Conservation (phyloP, 2,113 vertebrate species). For the Pelusios castaneus region DNA sequence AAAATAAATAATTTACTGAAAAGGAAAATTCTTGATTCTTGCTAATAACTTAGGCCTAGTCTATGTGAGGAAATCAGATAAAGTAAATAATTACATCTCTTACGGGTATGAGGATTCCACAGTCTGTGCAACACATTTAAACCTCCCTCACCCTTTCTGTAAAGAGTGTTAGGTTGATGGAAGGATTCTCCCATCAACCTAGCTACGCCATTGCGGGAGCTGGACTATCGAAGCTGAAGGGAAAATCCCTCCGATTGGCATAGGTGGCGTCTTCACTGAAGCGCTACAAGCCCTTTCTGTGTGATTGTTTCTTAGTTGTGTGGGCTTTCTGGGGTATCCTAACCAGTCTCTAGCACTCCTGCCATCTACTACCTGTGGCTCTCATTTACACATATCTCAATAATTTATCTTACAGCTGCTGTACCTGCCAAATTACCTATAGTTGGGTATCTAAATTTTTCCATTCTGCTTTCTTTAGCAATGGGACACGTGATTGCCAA, state of each 20-base stretch:
- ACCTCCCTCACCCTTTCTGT: neutral
- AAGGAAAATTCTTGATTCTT: neutral
- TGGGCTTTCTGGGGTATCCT: neutral
- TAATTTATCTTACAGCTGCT: neutral
- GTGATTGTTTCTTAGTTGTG: neutral
- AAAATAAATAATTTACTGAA: neutral
- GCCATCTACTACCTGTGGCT: neutral
- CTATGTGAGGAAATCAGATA: neutral
- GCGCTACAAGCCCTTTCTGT: neutral
- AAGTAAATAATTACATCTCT: neutral
- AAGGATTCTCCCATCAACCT: neutral
- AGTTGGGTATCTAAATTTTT: neutral
- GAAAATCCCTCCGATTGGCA: no score
- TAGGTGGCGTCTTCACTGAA: neutral
- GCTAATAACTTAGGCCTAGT: neutral
- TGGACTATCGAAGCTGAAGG: no score
- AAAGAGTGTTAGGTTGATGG: neutral
- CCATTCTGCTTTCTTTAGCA: slow-evolving; percentile 66
- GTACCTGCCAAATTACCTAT: neutral
- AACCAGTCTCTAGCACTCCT: neutral
- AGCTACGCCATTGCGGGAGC: neutral
- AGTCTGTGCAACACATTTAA: neutral
- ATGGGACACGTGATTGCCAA: slow-evolving; percentile 92
- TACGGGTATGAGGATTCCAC: neutral
- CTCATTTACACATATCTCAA: neutral